Base-by-base conservation (phyloP, 2,888 invertebrate species). In the Polymixis lichenea region DNA sequence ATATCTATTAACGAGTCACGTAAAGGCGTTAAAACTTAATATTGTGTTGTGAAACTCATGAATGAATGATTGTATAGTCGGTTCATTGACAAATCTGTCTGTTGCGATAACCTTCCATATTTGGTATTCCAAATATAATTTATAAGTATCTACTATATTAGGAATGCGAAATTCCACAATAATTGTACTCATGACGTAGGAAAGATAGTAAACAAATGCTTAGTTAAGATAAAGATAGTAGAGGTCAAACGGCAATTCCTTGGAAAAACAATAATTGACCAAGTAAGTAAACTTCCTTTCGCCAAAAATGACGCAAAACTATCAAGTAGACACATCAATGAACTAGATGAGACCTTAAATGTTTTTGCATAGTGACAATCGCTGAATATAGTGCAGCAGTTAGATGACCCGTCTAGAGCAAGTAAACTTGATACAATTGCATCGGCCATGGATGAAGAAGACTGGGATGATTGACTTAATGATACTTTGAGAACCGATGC, bases 61-160 rank as follows among this genome's bases (percentile, higher is more conserved):
- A 89, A 88, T 88, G 82, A 87, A 85, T 78, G 88, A 87, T 87
- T 82, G 75, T 78, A 72, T 49, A 58, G 72, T 71, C 46, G 60
- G 85, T 86, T 87, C 89, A 89, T 85, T 89, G 82, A 86, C 83
- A 86, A 88, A 89, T 88, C 83, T 80, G 55, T 86, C 76, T 76
- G 55, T 62, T 73, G 68, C 76, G 87, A 85, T 88, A 89, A 89
- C 88, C 90, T 88, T 80, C 66, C 75, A 64, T 74, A 69, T 82
- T 86, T 73, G 38, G 61, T 80, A 83, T 61, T 76, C 82, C 65
- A 70, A 49, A 80, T 77, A 75, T n/a, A 38, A 58, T 53, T 66
- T 43, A 58, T 32, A 49, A 70, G 25, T 60, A 56, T 62, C 66
- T 58, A 22, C 73, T 64, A 7, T 55, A 43, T 32, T 65, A 49